phyloP scores from a whole-genome alignment of 2,888 invertebrate species.

The Lasioglossum vierecki region DNA sequence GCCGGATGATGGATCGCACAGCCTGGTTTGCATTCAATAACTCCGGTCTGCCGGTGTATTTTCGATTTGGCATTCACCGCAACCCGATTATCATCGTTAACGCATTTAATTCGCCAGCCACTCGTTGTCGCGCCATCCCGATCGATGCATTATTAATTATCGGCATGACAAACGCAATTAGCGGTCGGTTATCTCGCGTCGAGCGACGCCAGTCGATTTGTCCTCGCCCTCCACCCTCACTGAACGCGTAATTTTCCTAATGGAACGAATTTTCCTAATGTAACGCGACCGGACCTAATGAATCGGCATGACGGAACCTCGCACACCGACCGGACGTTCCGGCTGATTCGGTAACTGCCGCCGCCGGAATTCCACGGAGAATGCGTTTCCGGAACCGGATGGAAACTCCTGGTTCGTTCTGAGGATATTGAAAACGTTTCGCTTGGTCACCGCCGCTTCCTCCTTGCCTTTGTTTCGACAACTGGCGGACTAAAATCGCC shows the following conservation, averaged over 20 bases:
- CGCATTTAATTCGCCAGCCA: constrained; percentile 72
- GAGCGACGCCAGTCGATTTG: constrained; percentile 47
- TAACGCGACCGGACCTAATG: constrained; percentile 15
- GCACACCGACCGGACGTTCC: not conserved
- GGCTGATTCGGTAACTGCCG: constrained; percentile 1
- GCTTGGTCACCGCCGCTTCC: not conserved
- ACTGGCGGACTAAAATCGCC: not conserved
- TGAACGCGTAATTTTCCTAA: constrained; percentile 54
- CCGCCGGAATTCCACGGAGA: not conserved
- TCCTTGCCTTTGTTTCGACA: not conserved
- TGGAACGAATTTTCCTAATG: constrained; percentile 54
- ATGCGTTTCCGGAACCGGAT: not conserved
- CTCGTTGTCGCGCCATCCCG: constrained; percentile 58
- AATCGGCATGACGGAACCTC: constrained; percentile 2
- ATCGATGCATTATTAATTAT: constrained; percentile 73
- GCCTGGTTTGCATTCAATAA: constrained; percentile 73
- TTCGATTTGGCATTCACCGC: constrained; percentile 73
- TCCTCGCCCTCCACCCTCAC: constrained; percentile 15
- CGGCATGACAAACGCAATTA: constrained; percentile 72
- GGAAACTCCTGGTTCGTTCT: not conserved
- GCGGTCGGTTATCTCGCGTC: constrained; percentile 56
- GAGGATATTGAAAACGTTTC: not conserved
- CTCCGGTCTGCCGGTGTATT: constrained; percentile 67
- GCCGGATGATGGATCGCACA: constrained; percentile 69
- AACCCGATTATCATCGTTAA: constrained; percentile 73